Conservation (phyloP, 2,888 invertebrate genomes). For the Osedax frankpressi region DNA sequence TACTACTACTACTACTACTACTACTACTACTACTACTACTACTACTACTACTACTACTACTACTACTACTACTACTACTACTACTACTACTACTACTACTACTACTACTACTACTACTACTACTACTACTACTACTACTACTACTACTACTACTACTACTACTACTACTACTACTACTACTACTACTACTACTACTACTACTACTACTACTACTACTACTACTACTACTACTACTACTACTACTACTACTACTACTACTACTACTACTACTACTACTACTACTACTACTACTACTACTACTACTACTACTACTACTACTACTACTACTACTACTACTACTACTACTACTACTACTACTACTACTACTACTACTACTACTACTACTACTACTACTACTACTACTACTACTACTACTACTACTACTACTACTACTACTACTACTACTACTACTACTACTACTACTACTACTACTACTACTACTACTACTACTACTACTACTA, state of each 20-base stretch:
- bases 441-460: constrained; percentile 19
- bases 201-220: not conserved
- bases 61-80: not conserved
- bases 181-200: not conserved
- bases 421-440: constrained; percentile 9
- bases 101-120: not conserved
- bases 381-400: constrained; percentile 24
- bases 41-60: not conserved
- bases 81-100: not conserved
- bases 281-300: constrained; percentile 29
- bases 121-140: not conserved
- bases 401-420: constrained; percentile 21
- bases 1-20: not conserved
- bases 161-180: not conserved
- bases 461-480: constrained; percentile 15
- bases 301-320: constrained; percentile 15
- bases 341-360: constrained; percentile 16
- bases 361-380: constrained; percentile 22
- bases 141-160: not conserved
- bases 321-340: constrained; percentile 17
- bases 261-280: constrained; percentile 24
- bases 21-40: not conserved
- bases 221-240: constrained; percentile 9
- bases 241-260: constrained; percentile 2
- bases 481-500: constrained; percentile 21